phyloP scores from a whole-genome alignment of 2,797 vertebrate species.

The Sebastes minor region DNA sequence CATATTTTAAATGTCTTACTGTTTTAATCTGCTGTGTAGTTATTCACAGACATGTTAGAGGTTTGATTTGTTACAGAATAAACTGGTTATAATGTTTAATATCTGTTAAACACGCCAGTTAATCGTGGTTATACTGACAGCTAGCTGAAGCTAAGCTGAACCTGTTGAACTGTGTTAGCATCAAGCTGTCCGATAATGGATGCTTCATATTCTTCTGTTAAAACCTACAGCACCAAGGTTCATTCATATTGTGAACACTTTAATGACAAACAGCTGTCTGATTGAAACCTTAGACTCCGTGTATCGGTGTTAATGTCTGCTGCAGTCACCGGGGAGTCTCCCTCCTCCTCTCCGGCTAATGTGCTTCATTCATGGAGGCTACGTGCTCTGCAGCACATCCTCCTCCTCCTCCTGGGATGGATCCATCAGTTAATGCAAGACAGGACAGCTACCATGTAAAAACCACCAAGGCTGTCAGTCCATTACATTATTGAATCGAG shows the following conservation, averaged over 20 bases:
- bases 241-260: not conserved
- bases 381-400: constrained; percentile 33
- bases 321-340: not conserved
- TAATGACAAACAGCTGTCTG: no score
- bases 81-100: not conserved
- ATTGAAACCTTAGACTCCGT: no score
- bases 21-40: not conserved
- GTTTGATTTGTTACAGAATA: not conserved
- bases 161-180: not conserved
- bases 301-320: no score
- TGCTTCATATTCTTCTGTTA: not conserved
- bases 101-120: not conserved
- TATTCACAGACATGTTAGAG: not conserved
- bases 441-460: no score
- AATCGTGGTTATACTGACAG: not conserved
- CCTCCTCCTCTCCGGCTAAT: rapidly evolving
- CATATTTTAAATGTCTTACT: not conserved
- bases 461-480: no score
- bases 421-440: no score
- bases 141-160: not conserved
- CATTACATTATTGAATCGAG: no score
- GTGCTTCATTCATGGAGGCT: not conserved
- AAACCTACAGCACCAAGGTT: not conserved
- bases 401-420: not conserved
- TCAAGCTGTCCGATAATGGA: not conserved